phyloP scores from a whole-genome alignment of 2,797 vertebrate species.

The Dryobates pubescens region DNA sequence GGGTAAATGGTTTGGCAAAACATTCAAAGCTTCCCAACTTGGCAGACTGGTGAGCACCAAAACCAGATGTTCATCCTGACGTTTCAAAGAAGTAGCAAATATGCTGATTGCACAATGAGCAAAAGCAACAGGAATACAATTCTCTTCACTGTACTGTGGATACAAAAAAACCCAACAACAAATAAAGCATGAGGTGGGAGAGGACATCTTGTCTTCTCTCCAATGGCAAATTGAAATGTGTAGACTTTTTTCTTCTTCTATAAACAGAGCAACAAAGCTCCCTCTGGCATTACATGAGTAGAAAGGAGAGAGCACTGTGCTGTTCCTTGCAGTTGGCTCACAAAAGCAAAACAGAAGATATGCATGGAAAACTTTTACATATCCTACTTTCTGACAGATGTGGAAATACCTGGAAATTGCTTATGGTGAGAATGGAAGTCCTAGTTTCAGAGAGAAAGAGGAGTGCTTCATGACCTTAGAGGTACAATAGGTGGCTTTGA shows the following conservation, averaged over 20 bases:
- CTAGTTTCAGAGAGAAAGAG: neutral
- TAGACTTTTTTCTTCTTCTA: neutral
- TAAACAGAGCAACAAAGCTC: neutral
- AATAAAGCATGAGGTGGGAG: neutral
- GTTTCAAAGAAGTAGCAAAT: slow-evolving; percentile 38
- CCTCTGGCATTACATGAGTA: neutral
- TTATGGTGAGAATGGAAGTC: neutral
- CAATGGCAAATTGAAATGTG: neutral
- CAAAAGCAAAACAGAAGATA: slow-evolving; percentile 2
- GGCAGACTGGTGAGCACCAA: slow-evolving; percentile 5
- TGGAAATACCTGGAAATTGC: neutral
- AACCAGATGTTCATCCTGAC: slow-evolving; percentile 31
- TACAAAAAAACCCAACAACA: neutral
- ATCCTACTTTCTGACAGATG: neutral
- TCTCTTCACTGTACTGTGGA: neutral
- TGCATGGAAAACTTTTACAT: neutral
- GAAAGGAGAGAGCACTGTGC: neutral
- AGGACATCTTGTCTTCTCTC: neutral
- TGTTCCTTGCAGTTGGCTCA: neutral
- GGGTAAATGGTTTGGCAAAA: slow-evolving; percentile 44
- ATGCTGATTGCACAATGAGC: neutral
- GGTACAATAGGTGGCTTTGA: neutral
- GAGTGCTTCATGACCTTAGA: neutral
- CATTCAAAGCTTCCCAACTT: slow-evolving; percentile 32
- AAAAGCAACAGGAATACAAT: neutral